Evolutionary conservation across 2,797 vertebrate species (phyloP).

Genomic region (Gobio occitaniae): DNA sequence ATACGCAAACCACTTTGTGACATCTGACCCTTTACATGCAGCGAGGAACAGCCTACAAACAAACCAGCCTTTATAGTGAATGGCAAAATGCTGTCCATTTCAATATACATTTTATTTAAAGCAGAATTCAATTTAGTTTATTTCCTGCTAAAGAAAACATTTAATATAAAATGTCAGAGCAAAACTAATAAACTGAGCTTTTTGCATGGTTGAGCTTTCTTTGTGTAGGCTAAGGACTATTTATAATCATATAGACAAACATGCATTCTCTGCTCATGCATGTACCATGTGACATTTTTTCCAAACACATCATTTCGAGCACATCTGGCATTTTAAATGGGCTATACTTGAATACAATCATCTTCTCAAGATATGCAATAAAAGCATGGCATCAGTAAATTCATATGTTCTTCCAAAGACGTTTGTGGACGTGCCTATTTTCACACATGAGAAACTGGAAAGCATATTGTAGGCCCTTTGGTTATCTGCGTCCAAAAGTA

Average conservation of each 20-base stretch:
- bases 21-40: constrained; percentile 22
- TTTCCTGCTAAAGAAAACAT: not conserved
- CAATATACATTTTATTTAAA: not conserved
- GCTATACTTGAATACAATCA: not conserved
- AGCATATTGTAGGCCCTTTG: constrained; percentile 41
- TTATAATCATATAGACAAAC: not conserved
- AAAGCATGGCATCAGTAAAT: constrained; percentile 10
- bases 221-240: not conserved
- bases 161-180: not conserved
- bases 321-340: not conserved
- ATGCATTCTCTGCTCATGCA: not conserved
- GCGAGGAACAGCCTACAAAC: not conserved
- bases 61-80: constrained; percentile 3
- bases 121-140: not conserved
- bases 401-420: not conserved
- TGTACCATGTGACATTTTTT: not conserved
- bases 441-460: constrained; percentile 34
- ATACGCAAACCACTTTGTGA: constrained; percentile 36
- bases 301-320: not conserved
- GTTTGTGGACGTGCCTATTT: not conserved
- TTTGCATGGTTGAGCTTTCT: not conserved
- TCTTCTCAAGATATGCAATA: not conserved
- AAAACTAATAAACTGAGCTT: not conserved
- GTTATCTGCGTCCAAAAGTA: constrained; percentile 45
- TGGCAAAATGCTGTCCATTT: not conserved